Base-by-base conservation (phyloP, 2,888 invertebrate species). In the Pseudolycoriella hygida region DNA sequence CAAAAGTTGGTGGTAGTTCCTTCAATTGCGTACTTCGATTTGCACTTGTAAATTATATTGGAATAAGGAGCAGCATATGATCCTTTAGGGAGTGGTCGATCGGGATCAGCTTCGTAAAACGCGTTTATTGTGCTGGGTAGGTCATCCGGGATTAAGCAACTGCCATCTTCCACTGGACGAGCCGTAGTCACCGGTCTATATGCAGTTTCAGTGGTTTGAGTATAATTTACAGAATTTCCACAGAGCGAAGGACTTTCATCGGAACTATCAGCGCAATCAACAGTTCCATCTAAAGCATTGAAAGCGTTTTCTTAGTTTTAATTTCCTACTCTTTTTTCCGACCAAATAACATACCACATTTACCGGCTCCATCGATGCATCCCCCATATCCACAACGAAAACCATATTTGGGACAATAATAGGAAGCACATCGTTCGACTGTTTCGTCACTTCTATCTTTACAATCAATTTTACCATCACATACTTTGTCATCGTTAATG, bases 371-470 rank as follows among this genome's bases (percentile, higher is more conserved):
- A 3, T 42, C 42, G 17, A 59, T 47, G 12, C 59, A 59, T 5
- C 53, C 58, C 6, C 59, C 59, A 46, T 58, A 57, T 6, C 53
- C 55, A 40, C 60, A 60, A 1, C 53, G 54, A 48, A 57, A 58
- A n/a, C 54, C 65, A 51, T 67, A 70, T 0, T 57, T 49, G 0
- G 68, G 67, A 53, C 79, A 79, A 49, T 53, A 42, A 0, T 49
- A 25, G n/a, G 57, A 50, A 12, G 58, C 50, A 40, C 64, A 64
- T 11, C 48, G 49, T 32, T 52, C 45, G 0, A 56, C 51, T 6
- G 54, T 58, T 45, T 50, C 50, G 45, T 50, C 50, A 3, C 47
- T 47, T n/a, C 43, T 17, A 37, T 49, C 50, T 3, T 2, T 8
- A 30, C 50, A 50, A 34, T 49, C 19, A 2, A 12, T 30, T 17